Conservation (phyloP, 2,113 vertebrate species). For the Nothocercus nigrocapillus region DNA sequence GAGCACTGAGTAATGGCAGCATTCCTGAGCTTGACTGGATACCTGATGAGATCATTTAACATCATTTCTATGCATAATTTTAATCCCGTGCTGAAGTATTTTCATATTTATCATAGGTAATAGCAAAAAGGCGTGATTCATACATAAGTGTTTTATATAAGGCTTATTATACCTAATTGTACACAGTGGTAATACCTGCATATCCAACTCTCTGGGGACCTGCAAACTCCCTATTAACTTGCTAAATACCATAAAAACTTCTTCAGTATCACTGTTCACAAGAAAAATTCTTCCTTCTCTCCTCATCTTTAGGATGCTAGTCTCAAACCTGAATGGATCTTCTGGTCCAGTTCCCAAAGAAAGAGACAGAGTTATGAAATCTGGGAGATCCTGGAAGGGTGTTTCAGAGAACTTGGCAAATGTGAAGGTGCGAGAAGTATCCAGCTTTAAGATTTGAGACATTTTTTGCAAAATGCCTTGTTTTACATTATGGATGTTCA, state of each 20-base stretch:
- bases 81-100: background rate
- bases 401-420: background rate
- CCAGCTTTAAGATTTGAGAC: background rate
- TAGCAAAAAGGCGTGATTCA: conserved; percentile 13
- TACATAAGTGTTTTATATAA: background rate
- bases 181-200: background rate
- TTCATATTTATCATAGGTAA: background rate
- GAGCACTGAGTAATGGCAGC: background rate
- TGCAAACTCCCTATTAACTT: background rate
- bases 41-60: conserved; percentile 17
- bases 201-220: background rate
- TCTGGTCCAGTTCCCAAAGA: background rate
- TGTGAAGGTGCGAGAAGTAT: background rate
- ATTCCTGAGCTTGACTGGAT: background rate
- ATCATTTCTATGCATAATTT: conserved; percentile 9
- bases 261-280: background rate
- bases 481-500: background rate
- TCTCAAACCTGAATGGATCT: background rate
- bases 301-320: background rate
- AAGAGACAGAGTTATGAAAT: background rate
- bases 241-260: background rate
- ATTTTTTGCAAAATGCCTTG: background rate
- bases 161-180: background rate
- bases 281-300: background rate
- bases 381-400: background rate